These are phyloP conservation scores for Jaculus jaculus DNA, from an alignment of 2,113 vertebrate species.

Conservation along the genomic window DNA sequence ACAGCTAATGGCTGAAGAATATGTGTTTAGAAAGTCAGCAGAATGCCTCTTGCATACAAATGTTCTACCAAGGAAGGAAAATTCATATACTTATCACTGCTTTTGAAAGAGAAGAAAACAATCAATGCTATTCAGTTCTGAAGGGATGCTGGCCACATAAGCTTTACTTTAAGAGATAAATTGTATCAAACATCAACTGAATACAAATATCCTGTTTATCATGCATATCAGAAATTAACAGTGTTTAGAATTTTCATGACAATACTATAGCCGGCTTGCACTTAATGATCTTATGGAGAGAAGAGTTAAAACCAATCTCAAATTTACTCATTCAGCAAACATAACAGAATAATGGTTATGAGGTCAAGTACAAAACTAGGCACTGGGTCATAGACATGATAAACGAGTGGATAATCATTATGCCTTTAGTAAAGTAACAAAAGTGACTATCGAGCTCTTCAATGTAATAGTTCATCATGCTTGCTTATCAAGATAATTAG, in stretches of 20 bases:
- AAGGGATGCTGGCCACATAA: slow-evolving; percentile 28
- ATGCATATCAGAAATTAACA: slow-evolving; percentile 68
- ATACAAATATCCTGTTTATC: slow-evolving; percentile 71
- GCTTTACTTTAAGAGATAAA: slow-evolving; percentile 56
- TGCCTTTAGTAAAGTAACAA: neutral
- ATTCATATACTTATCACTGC: slow-evolving; percentile 48
- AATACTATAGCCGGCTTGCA: slow-evolving; percentile 31
- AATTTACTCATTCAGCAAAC: slow-evolving; percentile 56
- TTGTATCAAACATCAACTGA: slow-evolving; percentile 57
- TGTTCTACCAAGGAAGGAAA: slow-evolving; percentile 9
- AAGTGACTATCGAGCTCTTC: neutral
- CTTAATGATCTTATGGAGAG: slow-evolving; percentile 34
- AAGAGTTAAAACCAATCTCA: slow-evolving; percentile 62
- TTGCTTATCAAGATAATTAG: neutral
- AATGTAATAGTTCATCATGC: neutral
- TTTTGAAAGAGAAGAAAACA: slow-evolving; percentile 47
- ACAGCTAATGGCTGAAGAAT: slow-evolving; percentile 25
- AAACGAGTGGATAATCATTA: neutral
- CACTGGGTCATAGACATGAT: neutral
- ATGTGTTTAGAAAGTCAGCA: slow-evolving; percentile 48
- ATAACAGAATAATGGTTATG: neutral
- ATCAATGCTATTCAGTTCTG: slow-evolving; percentile 44
- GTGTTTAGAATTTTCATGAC: slow-evolving; percentile 44
- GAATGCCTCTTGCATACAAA: slow-evolving; percentile 54
- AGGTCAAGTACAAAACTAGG: neutral